phyloP scores from a whole-genome alignment of 2,888 invertebrate species.

The Parnassius apollo region DNA sequence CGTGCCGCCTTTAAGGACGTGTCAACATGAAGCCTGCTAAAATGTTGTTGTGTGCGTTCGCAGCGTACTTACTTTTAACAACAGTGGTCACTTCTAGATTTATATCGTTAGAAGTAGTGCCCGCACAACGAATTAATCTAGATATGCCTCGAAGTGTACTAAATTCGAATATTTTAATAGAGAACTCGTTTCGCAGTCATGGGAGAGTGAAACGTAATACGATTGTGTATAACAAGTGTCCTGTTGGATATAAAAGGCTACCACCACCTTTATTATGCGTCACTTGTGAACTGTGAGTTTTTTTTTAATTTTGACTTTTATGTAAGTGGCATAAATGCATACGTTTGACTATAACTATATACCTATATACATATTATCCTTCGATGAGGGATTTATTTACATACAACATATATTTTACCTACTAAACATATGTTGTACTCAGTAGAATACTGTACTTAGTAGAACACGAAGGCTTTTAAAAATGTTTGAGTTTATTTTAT shows the following conservation, averaged over 20 bases:
- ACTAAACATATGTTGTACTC: too few relatives aligned
- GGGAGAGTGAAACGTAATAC: conserved; percentile 7
- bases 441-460: too few relatives aligned
- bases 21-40: background rate
- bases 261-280: background rate
- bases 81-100: background rate
- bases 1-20: background rate
- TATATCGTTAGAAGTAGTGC: background rate
- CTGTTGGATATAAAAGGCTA: background rate
- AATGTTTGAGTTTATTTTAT: too few relatives aligned
- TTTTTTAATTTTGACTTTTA: background rate
- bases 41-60: background rate
- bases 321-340: too few relatives aligned
- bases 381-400: too few relatives aligned
- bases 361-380: too few relatives aligned
- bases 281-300: conserved; percentile 8
- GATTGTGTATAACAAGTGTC: background rate
- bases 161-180: background rate
- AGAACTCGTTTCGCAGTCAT: background rate
- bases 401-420: too few relatives aligned
- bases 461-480: too few relatives aligned
- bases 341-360: too few relatives aligned
- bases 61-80: background rate
- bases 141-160: background rate
- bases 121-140: background rate